phyloP scores from a whole-genome alignment of 2,113 vertebrate genomes.

The Heteronetta atricapilla region DNA sequence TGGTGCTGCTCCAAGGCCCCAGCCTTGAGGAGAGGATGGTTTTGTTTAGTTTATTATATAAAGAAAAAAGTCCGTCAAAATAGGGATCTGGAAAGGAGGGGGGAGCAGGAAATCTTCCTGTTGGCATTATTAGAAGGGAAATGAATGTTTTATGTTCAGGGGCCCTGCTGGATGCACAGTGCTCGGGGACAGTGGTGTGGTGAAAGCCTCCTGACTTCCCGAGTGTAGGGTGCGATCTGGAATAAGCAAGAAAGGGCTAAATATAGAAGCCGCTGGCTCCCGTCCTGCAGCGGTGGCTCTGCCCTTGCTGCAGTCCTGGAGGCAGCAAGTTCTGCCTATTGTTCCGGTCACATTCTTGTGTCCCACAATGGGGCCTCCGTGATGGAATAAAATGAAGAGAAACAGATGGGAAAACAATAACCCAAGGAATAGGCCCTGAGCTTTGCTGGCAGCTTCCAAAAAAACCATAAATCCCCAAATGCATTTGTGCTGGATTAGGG shows the following conservation, averaged over 20 bases:
- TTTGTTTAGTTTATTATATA: conserved; percentile 30
- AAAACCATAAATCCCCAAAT: conserved; percentile 57
- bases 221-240: neutral
- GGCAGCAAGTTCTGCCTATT: conserved; percentile 67
- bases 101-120: conserved; percentile 47
- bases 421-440: conserved; percentile 35
- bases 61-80: conserved; percentile 1
- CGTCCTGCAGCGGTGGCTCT: neutral
- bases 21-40: conserved; percentile 16
- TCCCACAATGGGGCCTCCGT: conserved; percentile 53
- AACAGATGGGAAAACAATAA: conserved; percentile 70
- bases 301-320: conserved; percentile 39
- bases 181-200: neutral
- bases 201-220: conserved; percentile 23
- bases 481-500: conserved; percentile 54
- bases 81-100: neutral
- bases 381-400: conserved; percentile 65
- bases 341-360: conserved; percentile 63
- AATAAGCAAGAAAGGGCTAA: conserved; percentile 56
- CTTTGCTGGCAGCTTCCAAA: conserved; percentile 60
- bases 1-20: neutral
- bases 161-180: neutral
- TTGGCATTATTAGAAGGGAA: conserved; percentile 50
- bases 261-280: conserved; percentile 52
- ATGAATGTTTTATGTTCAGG: conserved; percentile 16